Base-by-base conservation (phyloP, 1,140 invertebrate species). In the Pseudomyrmex gracilis region DNA sequence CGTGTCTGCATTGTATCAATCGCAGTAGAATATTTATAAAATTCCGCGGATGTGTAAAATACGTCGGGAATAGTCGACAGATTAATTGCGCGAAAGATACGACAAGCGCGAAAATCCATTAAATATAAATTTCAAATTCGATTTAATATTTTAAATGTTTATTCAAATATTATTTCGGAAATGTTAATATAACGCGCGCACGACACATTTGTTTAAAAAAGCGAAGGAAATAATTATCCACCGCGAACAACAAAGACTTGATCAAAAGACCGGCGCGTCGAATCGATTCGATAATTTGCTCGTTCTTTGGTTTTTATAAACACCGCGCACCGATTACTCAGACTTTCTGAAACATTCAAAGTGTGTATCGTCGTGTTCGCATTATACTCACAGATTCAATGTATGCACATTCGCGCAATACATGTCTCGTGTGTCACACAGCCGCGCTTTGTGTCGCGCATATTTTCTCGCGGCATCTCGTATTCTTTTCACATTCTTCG, bases 401-500 rank as follows among this genome's bases (percentile, higher is more conserved):
- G 34, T 34, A 43, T 57, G 76, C 66, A 49, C 34, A 34, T 34
- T 58, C 20, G 66, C 34, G 51, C 13, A 7, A 7, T 0, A 34
- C 34, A 34, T 34, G 34, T 22, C 63, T 47, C 64, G 43, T 45
- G 49, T 68, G 34, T 7, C 34, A 34, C 51, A 57, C 43, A 49
- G 15, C 20, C 63, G 10, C 15, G 53, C n/a, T 20, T 34, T 24
- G 49, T 43, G 66, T 24, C 76, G 70, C 71, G 66, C 76, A 80
- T 80, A 80, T 80, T 71, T 71, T 60, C 76, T 60, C 20, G 10
- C 43, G 20, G 51, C 51, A 58, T 78, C 53, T 49, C 66, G 43
- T 60, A 80, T 80, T 80, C 76, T 70, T 80, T 80, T 80, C 76
- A 58, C 53, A 58, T 80, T 15, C 45, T n/a, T 80, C 15, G 43